Evolutionary conservation across 2,113 vertebrate species (phyloP), one percentile per base, ranked within the genome.

Genomic region (Paralichthys olivaceus): DNA sequence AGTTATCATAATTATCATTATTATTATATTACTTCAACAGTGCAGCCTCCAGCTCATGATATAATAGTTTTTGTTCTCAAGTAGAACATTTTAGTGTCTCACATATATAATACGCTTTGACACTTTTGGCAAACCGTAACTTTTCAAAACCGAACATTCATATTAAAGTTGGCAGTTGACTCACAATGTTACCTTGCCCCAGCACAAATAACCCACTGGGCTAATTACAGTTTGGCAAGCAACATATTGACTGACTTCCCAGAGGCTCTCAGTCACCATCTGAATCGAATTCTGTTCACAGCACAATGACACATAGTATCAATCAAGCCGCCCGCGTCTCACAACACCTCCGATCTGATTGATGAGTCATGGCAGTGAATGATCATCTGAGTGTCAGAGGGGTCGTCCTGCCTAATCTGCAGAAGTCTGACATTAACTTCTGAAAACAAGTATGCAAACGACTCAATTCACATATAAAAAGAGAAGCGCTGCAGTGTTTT

Each of bases 291-390:
- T 87, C 79, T 85, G 72, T 89, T 89, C 81, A 83, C 79, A 80
- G 75, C 81, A 83, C 83, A 85, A 68, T 84, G 86, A 91, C 87
- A 90, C 89, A 84, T 56, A 72, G 75, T 87, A 91, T 93, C 88
- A 92, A 84, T 92, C 91, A 88, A 77, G 77, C 59, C 45, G 76
- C 72, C 81, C 67, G 58, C 78, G 81, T 87, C 78, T 77, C 75
- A 58, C 14, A 76, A 84, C 84, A 80, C 80, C 69, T 66, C 61
- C 1, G 26, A 64, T 78, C 63, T 85, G 92, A 93, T 78, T 92
- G 91, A 93, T 91, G 85, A 80, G 54, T 83, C 67, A 14, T 87
- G 89, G 86, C 91, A 92, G 84, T 83, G 84, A 89, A 81, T 82
- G 90, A 84, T 90, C 80, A 85, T 85, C 81, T 53, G 54, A 59